Evolutionary conservation across 2,113 vertebrate species (phyloP), one percentile per base, ranked within the genome.

Genomic region (Brachyhypopomus occidentalis): DNA sequence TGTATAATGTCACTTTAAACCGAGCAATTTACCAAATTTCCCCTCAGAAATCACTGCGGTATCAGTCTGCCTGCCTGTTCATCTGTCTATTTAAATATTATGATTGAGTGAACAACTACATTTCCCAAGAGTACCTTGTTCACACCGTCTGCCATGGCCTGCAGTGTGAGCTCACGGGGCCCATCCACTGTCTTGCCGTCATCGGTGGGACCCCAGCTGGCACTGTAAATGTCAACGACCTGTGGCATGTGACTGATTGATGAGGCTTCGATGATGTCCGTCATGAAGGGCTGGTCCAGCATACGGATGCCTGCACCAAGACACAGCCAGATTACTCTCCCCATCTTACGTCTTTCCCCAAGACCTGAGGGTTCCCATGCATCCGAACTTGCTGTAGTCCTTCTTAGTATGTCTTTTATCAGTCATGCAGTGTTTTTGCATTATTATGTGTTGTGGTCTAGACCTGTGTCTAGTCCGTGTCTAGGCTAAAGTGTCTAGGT

Each of bases 231-330:
- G 86, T 99, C 98, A 62, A 99, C 98, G 41, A 96, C 90, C 88
- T 99, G 98, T 1, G 98, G 98, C 98, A 99, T 97, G 79, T 99
- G 98, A 83, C 97, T 98, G 93, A 99, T 99, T 75, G 98, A 98
- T 2, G 98, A 99, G 25, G 98, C 98, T 88, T 99, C 98, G 0
- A 99, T 99, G 80, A 99, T 97, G 87, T 99, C 98, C 0, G 98
- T 99, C 98, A 99, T 99, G 70, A 99, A 99, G 0, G 98, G 98
- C 86, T 99, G 98, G 90, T 99, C 98, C 7, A 99, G 84, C 98
- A 99, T 99, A 56, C 98, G 94, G 87, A 99, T 99, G 63, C 98
- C 98, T 99, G 89, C 19, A 77, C 27, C 59, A 76, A 25, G 3
- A 36, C 6, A 79, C 30, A 77, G 12, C 17, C 38, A 52, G 74